These are phyloP conservation scores for Dasysyrphus albostriatus DNA, from an alignment of 2,888 invertebrate genomes.

Conservation along the genomic window DNA sequence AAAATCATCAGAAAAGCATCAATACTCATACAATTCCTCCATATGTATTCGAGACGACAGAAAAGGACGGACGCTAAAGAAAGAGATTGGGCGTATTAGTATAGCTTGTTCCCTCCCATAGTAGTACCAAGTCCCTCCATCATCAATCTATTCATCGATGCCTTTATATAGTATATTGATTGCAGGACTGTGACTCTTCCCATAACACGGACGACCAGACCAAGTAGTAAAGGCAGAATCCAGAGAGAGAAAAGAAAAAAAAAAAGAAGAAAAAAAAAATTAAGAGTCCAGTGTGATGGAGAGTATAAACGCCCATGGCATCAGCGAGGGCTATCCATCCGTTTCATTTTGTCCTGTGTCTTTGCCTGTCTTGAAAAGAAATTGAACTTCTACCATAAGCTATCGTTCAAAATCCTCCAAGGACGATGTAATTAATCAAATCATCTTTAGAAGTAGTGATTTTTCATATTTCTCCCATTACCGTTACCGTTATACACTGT, in stretches of 20 bases:
- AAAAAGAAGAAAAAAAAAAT: conserved; percentile 15
- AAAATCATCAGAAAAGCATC: conserved; percentile 67
- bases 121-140: neutral
- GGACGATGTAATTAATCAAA: conserved; percentile 75
- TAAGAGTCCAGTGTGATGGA: conserved; percentile 17
- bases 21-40: neutral
- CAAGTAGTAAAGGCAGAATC: conserved; percentile 22
- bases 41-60: neutral
- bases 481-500: neutral
- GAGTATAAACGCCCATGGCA: conserved; percentile 53
- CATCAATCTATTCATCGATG: conserved; percentile 74
- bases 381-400: conserved; percentile 75
- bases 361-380: conserved; percentile 32
- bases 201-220: conserved; percentile 33
- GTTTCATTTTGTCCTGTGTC: conserved; percentile 39
- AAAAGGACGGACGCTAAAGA: neutral
- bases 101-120: conserved; percentile 16
- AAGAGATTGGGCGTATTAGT: conserved; percentile 46
- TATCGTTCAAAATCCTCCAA: conserved; percentile 70
- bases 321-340: conserved; percentile 32
- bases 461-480: conserved; percentile 64
- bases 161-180: conserved; percentile 61
- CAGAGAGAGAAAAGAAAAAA: neutral
- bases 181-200: conserved; percentile 44
- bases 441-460: conserved; percentile 70